Evolutionary conservation across 1,140 invertebrate species (phyloP).

Genomic region (Heliconius congener): DNA sequence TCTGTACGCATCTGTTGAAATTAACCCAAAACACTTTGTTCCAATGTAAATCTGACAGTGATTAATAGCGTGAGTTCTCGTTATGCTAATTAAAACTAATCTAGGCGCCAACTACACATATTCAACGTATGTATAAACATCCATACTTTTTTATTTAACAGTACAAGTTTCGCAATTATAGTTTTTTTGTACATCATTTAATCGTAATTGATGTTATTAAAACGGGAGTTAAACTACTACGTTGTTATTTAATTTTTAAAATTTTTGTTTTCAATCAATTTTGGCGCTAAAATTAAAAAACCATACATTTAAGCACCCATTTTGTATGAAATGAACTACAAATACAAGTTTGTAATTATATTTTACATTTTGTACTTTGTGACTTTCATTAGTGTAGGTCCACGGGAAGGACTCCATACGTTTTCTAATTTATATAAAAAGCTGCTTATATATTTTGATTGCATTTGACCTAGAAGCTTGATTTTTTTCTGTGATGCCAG

Average conservation of each 20-base stretch:
- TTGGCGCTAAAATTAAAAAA: too few relatives aligned
- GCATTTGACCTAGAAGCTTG: too few relatives aligned
- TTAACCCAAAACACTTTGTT: slow-evolving; percentile 15
- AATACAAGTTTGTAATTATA: too few relatives aligned
- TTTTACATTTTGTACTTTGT: too few relatives aligned
- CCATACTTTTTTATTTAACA: background rate
- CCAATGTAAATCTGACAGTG: slow-evolving; percentile 22
- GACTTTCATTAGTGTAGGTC: too few relatives aligned
- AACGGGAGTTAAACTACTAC: background rate
- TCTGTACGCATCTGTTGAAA: background rate
- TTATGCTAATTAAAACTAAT: slow-evolving; percentile 30
- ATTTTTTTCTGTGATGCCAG: too few relatives aligned
- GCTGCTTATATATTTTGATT: too few relatives aligned
- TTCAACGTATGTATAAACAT: background rate
- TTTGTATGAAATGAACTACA: too few relatives aligned
- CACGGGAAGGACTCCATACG: too few relatives aligned
- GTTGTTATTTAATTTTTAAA: background rate
- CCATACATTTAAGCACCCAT: too few relatives aligned
- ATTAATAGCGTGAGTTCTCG: slow-evolving; percentile 17
- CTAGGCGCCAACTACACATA: slow-evolving; percentile 10
- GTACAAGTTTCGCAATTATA: background rate
- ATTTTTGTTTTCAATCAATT: background rate
- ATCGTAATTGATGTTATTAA: background rate
- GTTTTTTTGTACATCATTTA: background rate
- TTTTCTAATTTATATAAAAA: too few relatives aligned